Evolutionary conservation across 2,888 invertebrate genomes (phyloP).

Genomic region (Rhingia campestris): DNA sequence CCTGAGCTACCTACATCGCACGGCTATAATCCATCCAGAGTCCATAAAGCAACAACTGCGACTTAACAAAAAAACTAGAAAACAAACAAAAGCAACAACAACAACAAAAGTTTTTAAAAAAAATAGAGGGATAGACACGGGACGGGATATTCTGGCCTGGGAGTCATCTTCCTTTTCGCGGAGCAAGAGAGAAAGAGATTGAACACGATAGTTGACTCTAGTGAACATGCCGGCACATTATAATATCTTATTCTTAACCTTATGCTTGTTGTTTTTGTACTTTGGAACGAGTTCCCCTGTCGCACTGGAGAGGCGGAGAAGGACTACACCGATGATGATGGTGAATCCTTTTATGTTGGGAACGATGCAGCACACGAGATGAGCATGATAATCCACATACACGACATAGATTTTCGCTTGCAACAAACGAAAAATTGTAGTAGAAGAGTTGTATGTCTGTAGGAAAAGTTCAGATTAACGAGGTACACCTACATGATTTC

Average conservation of each 20-base stretch:
- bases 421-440: background rate
- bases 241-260: slow-evolving; percentile 68
- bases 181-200: slow-evolving; percentile 30
- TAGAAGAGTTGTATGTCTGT: slow-evolving; percentile 9
- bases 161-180: slow-evolving; percentile 46
- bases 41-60: slow-evolving; percentile 49
- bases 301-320: slow-evolving; percentile 31
- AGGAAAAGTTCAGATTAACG: slow-evolving; percentile 48
- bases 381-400: slow-evolving; percentile 66
- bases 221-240: slow-evolving; percentile 71
- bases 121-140: slow-evolving; percentile 38
- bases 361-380: slow-evolving; percentile 69
- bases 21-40: slow-evolving; percentile 22
- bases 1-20: slow-evolving; percentile 38
- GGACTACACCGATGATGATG: slow-evolving; percentile 15
- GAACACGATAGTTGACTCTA: slow-evolving; percentile 71
- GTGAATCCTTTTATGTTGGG: slow-evolving; percentile 63
- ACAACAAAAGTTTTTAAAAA: background rate
- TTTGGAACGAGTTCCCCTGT: slow-evolving; percentile 1
- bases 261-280: slow-evolving; percentile 14
- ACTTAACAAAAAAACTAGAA: slow-evolving; percentile 35
- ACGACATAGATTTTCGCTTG: slow-evolving; percentile 66
- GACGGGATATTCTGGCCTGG: slow-evolving; percentile 22
- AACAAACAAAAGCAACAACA: background rate
- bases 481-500: slow-evolving; percentile 48